Conservation (phyloP, 2,888 invertebrate species). For the Tuberolachnus salignus region DNA sequence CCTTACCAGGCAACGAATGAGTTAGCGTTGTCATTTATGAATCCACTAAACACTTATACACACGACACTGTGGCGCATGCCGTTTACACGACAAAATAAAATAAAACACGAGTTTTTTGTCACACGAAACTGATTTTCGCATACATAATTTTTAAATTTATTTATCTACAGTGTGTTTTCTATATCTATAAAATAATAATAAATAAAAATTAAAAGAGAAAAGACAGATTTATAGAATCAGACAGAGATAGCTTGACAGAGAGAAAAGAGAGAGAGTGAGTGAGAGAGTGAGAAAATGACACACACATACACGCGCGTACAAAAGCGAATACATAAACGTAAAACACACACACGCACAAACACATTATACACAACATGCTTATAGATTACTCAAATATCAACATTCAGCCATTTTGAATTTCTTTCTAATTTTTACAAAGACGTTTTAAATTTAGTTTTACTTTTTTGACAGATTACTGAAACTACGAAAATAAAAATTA, state of each 20-base stretch:
- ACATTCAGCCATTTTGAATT: slow-evolving; percentile 56
- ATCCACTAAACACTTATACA: slow-evolving; percentile 30
- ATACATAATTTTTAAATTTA: neutral
- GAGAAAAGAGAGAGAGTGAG: slow-evolving; percentile 8
- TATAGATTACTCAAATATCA: slow-evolving; percentile 49
- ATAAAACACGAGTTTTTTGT: slow-evolving; percentile 1
- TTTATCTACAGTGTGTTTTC: neutral
- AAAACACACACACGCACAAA: neutral
- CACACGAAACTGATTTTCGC: neutral
- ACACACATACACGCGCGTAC: slow-evolving; percentile 3
- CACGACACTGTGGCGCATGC: slow-evolving; percentile 50
- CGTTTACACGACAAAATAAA: slow-evolving; percentile 21
- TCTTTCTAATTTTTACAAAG: slow-evolving; percentile 42
- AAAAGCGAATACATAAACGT: neutral
- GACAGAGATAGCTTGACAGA: slow-evolving; percentile 27
- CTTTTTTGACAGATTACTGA: neutral
- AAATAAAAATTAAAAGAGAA: slow-evolving; percentile 28
- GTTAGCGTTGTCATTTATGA: slow-evolving; percentile 65
- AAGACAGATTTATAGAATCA: slow-evolving; percentile 32
- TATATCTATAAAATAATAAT: slow-evolving; percentile 6
- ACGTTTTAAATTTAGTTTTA: neutral
- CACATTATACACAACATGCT: slow-evolving; percentile 2
- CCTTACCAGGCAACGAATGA: slow-evolving; percentile 66
- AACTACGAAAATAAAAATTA: neutral
- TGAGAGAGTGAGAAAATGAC: slow-evolving; percentile 1